Conservation (phyloP, 2,888 invertebrate species). For the Crepidodera aurea region DNA sequence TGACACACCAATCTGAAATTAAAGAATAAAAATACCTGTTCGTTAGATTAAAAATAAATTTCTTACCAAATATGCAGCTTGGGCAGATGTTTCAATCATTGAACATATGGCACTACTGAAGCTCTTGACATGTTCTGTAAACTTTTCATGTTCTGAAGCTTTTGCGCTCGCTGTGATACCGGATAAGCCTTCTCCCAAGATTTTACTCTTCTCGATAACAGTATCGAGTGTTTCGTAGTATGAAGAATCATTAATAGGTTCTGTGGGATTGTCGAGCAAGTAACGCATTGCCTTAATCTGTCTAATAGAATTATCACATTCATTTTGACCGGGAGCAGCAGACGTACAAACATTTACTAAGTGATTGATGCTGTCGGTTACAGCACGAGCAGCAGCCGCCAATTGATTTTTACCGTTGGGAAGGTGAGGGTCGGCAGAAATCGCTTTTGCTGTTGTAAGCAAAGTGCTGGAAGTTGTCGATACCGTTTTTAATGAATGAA, state of each 20-base stretch:
- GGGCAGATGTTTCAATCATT: conserved; percentile 91
- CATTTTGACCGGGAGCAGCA: conserved; percentile 92
- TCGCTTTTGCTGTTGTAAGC: conserved; percentile 85
- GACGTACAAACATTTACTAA: conserved; percentile 87
- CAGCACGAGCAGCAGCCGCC: conserved; percentile 85
- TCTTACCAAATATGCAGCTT: conserved; percentile 86
- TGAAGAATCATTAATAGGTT: conserved; percentile 86
- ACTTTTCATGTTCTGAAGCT: conserved; percentile 83
- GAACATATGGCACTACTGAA: conserved; percentile 91
- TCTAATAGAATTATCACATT: conserved; percentile 94
- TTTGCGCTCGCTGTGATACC: conserved; percentile 94
- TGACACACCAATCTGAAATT: conserved; percentile 80
- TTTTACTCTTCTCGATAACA: conserved; percentile 88
- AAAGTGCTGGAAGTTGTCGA: conserved; percentile 88
- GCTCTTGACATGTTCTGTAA: conserved; percentile 82
- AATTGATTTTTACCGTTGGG: conserved; percentile 92
- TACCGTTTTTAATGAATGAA: conserved; percentile 85
- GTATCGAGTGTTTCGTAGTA: conserved; percentile 95
- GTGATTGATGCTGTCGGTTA: conserved; percentile 92
- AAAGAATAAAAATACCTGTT: background rate
- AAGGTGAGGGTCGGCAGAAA: conserved; percentile 87
- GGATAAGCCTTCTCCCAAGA: conserved; percentile 87
- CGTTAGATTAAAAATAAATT: background rate
- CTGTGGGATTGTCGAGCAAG: conserved; percentile 83
- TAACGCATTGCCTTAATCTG: conserved; percentile 88